phyloP scores from a whole-genome alignment of 2,888 invertebrate genomes.

The Campoletis raptor region DNA sequence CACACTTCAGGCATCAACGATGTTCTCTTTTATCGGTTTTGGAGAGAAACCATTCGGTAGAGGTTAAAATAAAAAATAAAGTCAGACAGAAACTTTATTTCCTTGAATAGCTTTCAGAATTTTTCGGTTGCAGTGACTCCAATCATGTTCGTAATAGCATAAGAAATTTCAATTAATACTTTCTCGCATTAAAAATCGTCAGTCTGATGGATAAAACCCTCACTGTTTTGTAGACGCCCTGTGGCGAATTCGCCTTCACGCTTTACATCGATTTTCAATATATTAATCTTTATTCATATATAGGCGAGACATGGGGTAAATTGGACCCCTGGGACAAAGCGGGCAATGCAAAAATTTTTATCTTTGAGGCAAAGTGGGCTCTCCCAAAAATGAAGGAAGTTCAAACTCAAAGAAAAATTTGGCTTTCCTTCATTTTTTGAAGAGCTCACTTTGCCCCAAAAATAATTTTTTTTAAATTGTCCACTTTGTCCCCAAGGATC shows the following conservation, averaged over 20 bases:
- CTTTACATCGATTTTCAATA: slow-evolving; percentile 10
- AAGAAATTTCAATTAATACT: slow-evolving; percentile 43
- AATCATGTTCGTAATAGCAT: slow-evolving; percentile 11
- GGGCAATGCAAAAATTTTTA: no score
- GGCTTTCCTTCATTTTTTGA: no score
- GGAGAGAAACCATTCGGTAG: not conserved
- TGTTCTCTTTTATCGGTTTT: not conserved
- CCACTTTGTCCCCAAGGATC: no score
- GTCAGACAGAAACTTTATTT: not conserved
- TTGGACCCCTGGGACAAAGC: no score
- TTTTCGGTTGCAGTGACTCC: slow-evolving; percentile 8
- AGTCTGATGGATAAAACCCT: not conserved
- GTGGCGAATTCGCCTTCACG: not conserved
- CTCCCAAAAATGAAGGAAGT: no score
- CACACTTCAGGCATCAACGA: not conserved
- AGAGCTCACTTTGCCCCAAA: no score
- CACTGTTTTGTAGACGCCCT: not conserved
- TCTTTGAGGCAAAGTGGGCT: no score
- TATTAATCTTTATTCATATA: not conserved
- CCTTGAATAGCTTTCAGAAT: slow-evolving; percentile 9
- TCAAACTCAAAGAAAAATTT: no score
- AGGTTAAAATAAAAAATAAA: not conserved
- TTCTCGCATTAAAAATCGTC: not conserved
- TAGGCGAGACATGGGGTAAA: no score
- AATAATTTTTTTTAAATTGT: no score